These are phyloP conservation scores for Athene noctua DNA, from an alignment of 2,113 vertebrate genomes.

Conservation along the genomic window DNA sequence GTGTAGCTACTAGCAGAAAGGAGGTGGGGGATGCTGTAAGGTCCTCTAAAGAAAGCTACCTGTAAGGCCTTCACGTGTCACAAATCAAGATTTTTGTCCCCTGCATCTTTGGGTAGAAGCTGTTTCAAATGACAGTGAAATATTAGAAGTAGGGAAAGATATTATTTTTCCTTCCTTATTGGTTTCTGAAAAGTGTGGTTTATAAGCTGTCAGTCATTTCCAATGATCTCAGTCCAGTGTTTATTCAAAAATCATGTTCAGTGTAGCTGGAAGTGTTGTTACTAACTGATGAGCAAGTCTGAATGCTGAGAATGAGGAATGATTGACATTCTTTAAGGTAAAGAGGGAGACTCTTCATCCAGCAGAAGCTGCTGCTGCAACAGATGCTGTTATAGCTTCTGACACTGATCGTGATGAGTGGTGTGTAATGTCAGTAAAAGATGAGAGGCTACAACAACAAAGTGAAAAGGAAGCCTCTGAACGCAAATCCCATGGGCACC, in stretches of 20 bases:
- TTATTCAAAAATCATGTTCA: conserved; percentile 69
- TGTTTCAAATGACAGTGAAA: conserved; percentile 44
- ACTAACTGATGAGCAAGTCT: conserved; percentile 68
- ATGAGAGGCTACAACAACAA: conserved; percentile 59
- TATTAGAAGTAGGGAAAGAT: conserved; percentile 15
- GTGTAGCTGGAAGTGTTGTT: conserved; percentile 62
- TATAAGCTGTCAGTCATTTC: conserved; percentile 65
- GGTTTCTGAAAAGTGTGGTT: conserved; percentile 12
- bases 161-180: background rate
- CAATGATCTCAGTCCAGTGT: conserved; percentile 49
- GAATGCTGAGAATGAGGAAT: conserved; percentile 63
- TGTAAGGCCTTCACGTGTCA: background rate
- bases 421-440: conserved; percentile 60
- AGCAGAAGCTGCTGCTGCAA: conserved; percentile 60
- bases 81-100: background rate
- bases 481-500: conserved; percentile 35
- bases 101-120: background rate
- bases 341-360: conserved; percentile 53
- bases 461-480: conserved; percentile 58
- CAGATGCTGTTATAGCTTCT: conserved; percentile 67
- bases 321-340: conserved; percentile 68
- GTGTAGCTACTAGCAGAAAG: background rate
- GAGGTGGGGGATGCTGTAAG: background rate
- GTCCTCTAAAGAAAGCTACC: background rate
- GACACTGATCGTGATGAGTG: conserved; percentile 67